phyloP scores from a whole-genome alignment of 2,113 vertebrate species.

The Prunella fulvescens region DNA sequence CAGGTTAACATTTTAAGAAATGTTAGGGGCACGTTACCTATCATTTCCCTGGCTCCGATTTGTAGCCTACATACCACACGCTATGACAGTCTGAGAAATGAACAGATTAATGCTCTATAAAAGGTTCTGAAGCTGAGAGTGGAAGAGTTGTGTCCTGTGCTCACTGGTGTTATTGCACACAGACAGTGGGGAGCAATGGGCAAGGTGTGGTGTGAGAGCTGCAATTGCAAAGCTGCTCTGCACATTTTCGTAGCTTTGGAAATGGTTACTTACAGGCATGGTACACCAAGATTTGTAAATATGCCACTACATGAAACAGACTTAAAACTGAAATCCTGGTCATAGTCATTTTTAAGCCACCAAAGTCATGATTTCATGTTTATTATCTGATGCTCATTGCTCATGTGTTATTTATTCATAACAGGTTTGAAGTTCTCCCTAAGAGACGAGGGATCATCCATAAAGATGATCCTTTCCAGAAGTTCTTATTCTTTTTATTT shows the following conservation, averaged over 20 bases:
- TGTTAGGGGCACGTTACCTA: accelerated
- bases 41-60: background rate
- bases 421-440: background rate
- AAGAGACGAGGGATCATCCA: background rate
- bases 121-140: background rate
- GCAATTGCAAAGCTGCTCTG: background rate
- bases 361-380: background rate
- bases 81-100: background rate
- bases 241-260: background rate
- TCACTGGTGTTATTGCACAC: accelerated
- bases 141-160: background rate
- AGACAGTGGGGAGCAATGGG: accelerated
- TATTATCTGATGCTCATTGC: background rate
- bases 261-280: background rate
- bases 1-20: background rate
- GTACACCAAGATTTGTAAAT: background rate
- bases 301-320: background rate
- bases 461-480: background rate
- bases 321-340: background rate
- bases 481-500: background rate
- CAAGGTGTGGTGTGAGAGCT: background rate
- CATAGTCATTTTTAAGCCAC: background rate
- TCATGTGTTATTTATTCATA: background rate
- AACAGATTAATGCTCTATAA: background rate
- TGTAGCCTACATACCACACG: background rate